Evolutionary conservation across 1,140 invertebrate genomes (phyloP).

Genomic region (Drosophila albomicans): DNA sequence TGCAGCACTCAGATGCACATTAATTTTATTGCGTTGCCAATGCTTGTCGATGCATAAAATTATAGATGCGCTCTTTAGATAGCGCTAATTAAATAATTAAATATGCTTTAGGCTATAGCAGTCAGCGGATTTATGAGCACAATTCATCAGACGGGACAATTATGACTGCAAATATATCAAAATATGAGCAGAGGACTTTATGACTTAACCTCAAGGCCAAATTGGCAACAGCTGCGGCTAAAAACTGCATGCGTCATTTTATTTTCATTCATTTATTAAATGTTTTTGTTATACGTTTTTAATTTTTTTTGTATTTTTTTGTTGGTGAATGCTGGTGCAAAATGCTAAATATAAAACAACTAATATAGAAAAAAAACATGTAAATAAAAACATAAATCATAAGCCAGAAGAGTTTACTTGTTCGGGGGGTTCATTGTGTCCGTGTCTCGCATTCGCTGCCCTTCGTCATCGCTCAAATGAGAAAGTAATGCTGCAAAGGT

Average conservation of each 20-base stretch:
- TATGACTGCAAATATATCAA: slow-evolving; percentile 47
- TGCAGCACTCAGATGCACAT: slow-evolving; percentile 58
- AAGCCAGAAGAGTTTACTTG: slow-evolving; percentile 27
- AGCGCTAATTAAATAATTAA: slow-evolving; percentile 83
- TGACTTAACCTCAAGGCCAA: slow-evolving; percentile 22
- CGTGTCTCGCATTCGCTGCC: neutral
- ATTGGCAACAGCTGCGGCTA: slow-evolving; percentile 58
- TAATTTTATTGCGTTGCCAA: slow-evolving; percentile 77
- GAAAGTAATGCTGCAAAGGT: slow-evolving; percentile 48
- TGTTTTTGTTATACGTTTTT: neutral
- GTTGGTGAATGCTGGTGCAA: slow-evolving; percentile 41
- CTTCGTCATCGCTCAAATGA: slow-evolving; percentile 43
- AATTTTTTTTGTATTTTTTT: slow-evolving; percentile 5
- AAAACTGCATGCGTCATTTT: slow-evolving; percentile 32
- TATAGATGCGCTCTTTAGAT: slow-evolving; percentile 79
- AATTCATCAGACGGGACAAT: slow-evolving; percentile 73
- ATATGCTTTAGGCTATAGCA: slow-evolving; percentile 76
- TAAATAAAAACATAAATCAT: slow-evolving; percentile 39
- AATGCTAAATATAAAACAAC: slow-evolving; percentile 25
- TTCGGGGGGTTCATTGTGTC: slow-evolving; percentile 5
- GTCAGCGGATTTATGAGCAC: slow-evolving; percentile 65
- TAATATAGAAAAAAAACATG: slow-evolving; percentile 12
- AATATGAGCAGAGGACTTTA: slow-evolving; percentile 14
- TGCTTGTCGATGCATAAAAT: slow-evolving; percentile 79
- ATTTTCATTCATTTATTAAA: slow-evolving; percentile 29